Base-by-base conservation (phyloP, 2,797 vertebrate species). In the Parauchenoglanis punctatus region DNA sequence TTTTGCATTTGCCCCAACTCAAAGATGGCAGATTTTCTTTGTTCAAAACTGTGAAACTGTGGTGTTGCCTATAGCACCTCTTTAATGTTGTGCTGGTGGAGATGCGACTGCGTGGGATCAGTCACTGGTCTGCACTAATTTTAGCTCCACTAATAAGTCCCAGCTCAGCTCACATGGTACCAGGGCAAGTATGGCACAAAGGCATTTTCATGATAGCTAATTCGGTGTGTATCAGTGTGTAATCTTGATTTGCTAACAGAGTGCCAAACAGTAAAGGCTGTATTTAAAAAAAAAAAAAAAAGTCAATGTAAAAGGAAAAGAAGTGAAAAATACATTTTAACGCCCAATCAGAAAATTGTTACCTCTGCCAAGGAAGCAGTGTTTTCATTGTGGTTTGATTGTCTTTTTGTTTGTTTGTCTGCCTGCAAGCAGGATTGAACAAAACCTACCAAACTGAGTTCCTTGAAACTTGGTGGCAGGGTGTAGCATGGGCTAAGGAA, bases 91-190 rank as follows among this genome's bases (percentile, higher is more conserved):
- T 56, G 49, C 28, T 77, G 75, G n/a, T 31, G n/a, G 75, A 56
- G n/a, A 56, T 18, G n/a, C 3, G 7, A 28, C 46, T 77, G 75
- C 7, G 3, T 76, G 75, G 18, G 75, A 28, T 77, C n/a, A 54
- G 10, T 77, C 75, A 54, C n/a, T 18, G 75, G n/a, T 54, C 49
- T 77, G 49, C 49, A 77, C 49, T 77, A 56, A 77, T 77, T 77
- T 77, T 77, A 56, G 52, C 75, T 77, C 17, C 7, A 18, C 49
- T 77, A 31, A 77, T 77, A 77, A 31, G 31, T 18, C 40, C 0
- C 75, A 56, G 49, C 49, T 31, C 52, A 18, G 49, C n/a, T 31
- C n/a, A 28, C 75, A 31, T 56, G 75, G 13, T 31, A 56, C 49
- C 49, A 54, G 73, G 13, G 5, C 25, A 54, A 76, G 49, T 54